Evolutionary conservation across 2,113 vertebrate genomes (phyloP), one percentile per base, ranked within the genome.

Genomic region (Propithecus coquereli): DNA sequence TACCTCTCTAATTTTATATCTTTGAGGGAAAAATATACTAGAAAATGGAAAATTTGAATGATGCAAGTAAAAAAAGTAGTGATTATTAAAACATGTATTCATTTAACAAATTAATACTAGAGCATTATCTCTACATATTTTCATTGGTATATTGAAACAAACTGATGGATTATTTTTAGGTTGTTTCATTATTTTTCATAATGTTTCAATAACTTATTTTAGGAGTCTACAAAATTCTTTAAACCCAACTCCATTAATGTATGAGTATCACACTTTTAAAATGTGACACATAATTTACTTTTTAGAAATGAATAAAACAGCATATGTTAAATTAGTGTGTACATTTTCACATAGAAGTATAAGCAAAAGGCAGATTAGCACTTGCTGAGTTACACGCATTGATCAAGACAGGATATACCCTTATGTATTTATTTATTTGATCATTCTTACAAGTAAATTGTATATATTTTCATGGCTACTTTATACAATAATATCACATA

Each of bases 361-460:
- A 68, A 81, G 13, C 2, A n/a, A 57, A 80, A 52, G 37, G 13
- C 23, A 20, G 37, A 59, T 43, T 79, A 86, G 66, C 37, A 43
- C 57, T 76, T 81, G 57, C 25, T 50, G 63, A 34, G 50, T 88
- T 66, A 59, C 6, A 89, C 1, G 5, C 25, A 34, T 65, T 87
- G 81, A 97, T 96, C 17, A 59, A 83, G 25, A 76, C 32, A 97
- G 47, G 68, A 87, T 85, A 71, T n/a, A 87, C 25, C 6, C 23
- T 65, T 37, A 88, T 50, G 47, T 68, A 52, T 95, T 91, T 96
- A 81, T 95, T 96, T 94, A 82, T 61, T 95, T 90, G 37, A 97
- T 91, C 34, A 82, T 52, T 65, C 68, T 52, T 91, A 76, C 37
- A 90, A 94, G 79, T 16, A 96, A 97, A 96, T 94, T 93, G 79